phyloP scores from a whole-genome alignment of 2,113 vertebrate species.

The Rhipidura dahli region DNA sequence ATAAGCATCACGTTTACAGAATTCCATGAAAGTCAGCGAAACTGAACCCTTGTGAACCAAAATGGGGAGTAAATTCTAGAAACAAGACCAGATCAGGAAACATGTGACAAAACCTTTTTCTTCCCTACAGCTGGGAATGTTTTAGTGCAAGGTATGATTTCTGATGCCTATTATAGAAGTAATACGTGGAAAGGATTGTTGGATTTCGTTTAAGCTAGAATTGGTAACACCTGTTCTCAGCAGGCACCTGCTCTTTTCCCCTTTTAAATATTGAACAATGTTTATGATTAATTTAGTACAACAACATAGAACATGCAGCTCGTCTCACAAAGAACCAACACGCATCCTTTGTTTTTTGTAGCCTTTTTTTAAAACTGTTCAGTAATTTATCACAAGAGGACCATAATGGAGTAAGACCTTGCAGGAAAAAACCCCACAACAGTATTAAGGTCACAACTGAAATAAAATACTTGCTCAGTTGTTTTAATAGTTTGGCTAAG shows the following conservation, averaged over 20 bases:
- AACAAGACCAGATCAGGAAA: not conserved
- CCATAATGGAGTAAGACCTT: not conserved
- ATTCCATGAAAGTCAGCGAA: not conserved
- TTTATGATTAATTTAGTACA: conserved; percentile 19
- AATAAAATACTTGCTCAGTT: not conserved
- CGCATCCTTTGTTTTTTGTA: not conserved
- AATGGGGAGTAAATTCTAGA: not conserved
- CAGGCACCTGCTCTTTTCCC: not conserved
- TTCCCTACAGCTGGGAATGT: not conserved
- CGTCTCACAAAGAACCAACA: not conserved
- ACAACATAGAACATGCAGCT: not conserved
- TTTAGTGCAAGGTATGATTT: not conserved
- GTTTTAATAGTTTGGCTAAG: not conserved
- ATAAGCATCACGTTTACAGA: not conserved
- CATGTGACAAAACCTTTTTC: not conserved
- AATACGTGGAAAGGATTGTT: not conserved
- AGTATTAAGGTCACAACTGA: not conserved
- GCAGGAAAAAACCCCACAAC: not conserved
- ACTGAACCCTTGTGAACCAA: not conserved
- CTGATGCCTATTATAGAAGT: not conserved
- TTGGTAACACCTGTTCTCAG: not conserved
- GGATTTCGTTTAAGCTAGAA: not conserved
- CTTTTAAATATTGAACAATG: not conserved
- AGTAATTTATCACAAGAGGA: not conserved
- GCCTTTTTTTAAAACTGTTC: not conserved